These are phyloP conservation scores for Xestia rhomboidea DNA, from an alignment of 2,888 invertebrate species.

Conservation along the genomic window DNA sequence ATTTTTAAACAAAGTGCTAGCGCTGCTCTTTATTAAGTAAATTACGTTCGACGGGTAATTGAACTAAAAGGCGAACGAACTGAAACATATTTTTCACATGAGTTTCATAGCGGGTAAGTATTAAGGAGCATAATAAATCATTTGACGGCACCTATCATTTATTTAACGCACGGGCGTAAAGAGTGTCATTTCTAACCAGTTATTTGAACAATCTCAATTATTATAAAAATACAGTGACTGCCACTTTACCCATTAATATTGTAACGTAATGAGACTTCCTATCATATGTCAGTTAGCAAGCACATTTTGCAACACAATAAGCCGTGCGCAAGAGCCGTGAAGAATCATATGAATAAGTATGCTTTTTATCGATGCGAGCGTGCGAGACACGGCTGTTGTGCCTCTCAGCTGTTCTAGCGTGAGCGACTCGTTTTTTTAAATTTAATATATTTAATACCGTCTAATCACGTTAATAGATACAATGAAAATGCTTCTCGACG, in stretches of 20 bases:
- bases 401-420: conserved; percentile 57
- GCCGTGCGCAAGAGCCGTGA: conserved; percentile 72
- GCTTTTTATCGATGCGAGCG: conserved; percentile 75
- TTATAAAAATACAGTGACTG: conserved; percentile 10
- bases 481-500: conserved; percentile 54
- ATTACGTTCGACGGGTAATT: conserved; percentile 13
- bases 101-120: not conserved
- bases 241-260: conserved; percentile 41
- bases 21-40: not conserved
- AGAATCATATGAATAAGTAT: conserved; percentile 80
- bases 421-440: conserved; percentile 60
- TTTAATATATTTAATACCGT: conserved; percentile 70
- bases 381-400: conserved; percentile 53
- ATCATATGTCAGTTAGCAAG: conserved; percentile 61
- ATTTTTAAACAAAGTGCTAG: not conserved
- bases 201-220: conserved; percentile 7
- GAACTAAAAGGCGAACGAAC: conserved; percentile 9
- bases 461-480: conserved; percentile 68
- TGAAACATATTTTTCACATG: not conserved
- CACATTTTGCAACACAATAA: conserved; percentile 64
- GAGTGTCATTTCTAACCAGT: not conserved
- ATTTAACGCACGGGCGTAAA: not conserved
- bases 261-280: conserved; percentile 54
- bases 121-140: not conserved
- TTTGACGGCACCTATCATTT: conserved; percentile 8